These are phyloP conservation scores for Athripsodes cinereus DNA, from an alignment of 2,888 invertebrate genomes.

Conservation along the genomic window DNA sequence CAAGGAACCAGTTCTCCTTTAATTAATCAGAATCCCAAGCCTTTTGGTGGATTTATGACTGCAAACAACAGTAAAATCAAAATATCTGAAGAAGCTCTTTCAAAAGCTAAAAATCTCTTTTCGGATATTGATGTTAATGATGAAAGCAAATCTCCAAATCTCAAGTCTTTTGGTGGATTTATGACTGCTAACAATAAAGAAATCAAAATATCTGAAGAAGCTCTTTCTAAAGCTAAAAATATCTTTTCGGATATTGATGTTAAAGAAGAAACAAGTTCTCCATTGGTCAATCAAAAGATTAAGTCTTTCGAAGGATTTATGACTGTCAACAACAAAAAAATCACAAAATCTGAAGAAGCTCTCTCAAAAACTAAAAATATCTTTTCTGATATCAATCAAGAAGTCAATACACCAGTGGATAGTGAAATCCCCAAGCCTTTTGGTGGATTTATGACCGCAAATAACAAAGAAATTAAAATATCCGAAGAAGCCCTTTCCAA, in stretches of 20 bases:
- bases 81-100: slow-evolving; percentile 1
- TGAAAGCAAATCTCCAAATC: background rate
- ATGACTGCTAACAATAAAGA: background rate
- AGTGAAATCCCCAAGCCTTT: background rate
- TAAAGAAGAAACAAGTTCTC: background rate
- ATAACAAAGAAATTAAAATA: background rate
- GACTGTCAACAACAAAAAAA: background rate
- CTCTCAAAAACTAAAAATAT: background rate
- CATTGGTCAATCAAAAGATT: background rate
- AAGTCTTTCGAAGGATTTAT: background rate
- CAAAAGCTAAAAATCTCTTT: background rate
- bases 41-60: slow-evolving; percentile 12
- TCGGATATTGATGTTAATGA: background rate
- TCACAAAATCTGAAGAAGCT: background rate
- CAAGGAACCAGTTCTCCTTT: too few relatives aligned
- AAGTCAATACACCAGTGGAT: background rate
- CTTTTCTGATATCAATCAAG: background rate
- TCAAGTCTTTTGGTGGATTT: background rate
- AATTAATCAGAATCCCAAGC: too few relatives aligned
- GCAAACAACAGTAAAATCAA: slow-evolving; percentile 11
- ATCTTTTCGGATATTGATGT: background rate
- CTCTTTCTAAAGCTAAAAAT: background rate
- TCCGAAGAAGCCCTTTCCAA: background rate
- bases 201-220: background rate
- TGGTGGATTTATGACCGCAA: background rate